These are phyloP conservation scores for Pollenia amentaria DNA, from an alignment of 2,888 invertebrate species.

Conservation along the genomic window DNA sequence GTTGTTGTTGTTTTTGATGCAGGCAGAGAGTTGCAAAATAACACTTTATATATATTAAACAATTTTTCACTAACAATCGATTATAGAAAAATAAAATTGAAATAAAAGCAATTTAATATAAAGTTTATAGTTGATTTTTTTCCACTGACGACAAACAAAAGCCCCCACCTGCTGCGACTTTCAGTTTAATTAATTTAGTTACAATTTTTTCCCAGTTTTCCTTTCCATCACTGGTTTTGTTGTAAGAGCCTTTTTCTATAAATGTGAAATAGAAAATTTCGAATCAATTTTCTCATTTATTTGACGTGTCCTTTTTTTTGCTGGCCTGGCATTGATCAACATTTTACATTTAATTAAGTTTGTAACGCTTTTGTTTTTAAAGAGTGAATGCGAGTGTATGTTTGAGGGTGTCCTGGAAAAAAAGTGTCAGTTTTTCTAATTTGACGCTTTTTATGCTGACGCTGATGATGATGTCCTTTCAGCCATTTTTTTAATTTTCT, in stretches of 20 bases:
- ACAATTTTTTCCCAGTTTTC: conserved; percentile 8
- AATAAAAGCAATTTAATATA: conserved; percentile 8
- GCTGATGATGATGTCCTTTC: conserved; percentile 48
- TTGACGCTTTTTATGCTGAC: conserved; percentile 49
- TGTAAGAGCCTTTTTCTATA: conserved; percentile 29
- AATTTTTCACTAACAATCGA: conserved; percentile 45
- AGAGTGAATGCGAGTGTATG: background rate
- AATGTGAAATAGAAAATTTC: conserved; percentile 39
- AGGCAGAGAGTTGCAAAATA: conserved; percentile 35
- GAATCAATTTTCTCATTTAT: conserved; percentile 52
- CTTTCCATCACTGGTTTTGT: background rate
- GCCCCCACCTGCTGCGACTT: background rate
- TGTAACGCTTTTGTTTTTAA: conserved; percentile 46
- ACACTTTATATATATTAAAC: conserved; percentile 58
- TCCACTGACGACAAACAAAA: background rate
- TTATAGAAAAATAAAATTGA: conserved; percentile 2
- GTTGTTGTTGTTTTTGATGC: background rate
- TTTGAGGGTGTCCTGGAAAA: background rate
- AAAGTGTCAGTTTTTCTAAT: conserved; percentile 55
- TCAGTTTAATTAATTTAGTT: conserved; percentile 63
- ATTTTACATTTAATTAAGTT: conserved; percentile 70
- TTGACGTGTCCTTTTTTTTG: conserved; percentile 39
- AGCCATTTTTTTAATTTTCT: conserved; percentile 14
- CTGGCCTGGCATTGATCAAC: conserved; percentile 44
- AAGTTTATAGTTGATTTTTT: conserved; percentile 6